Evolutionary conservation across 2,888 invertebrate species (phyloP).

Genomic region (Drosophila heteroneura): DNA sequence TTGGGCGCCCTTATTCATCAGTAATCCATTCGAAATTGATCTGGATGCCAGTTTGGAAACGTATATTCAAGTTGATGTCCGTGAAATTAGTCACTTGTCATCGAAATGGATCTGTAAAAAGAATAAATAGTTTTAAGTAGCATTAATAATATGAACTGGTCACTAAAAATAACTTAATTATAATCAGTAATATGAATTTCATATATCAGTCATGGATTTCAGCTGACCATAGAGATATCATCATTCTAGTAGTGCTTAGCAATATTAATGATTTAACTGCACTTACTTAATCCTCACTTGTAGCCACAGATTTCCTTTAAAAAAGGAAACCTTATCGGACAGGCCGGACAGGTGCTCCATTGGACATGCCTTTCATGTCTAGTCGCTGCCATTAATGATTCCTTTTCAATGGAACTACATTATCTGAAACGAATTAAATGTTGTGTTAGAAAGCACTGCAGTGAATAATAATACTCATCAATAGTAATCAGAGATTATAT

Average conservation of each 20-base stretch:
- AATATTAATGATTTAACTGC: neutral
- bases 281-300: no score
- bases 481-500: no score
- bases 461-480: neutral
- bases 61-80: neutral
- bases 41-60: neutral
- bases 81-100: neutral
- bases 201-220: slow-evolving; percentile 59
- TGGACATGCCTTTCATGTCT: neutral
- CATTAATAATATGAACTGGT: neutral
- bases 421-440: neutral
- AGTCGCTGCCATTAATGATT: neutral
- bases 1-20: neutral
- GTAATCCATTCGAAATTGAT: neutral
- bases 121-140: neutral
- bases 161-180: neutral
- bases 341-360: neutral
- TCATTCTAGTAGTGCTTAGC: slow-evolving; percentile 21
- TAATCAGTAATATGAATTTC: slow-evolving; percentile 35
- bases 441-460: neutral
- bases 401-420: neutral
- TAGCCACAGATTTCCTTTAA: neutral
- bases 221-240: slow-evolving; percentile 57
- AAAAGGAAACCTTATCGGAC: neutral
- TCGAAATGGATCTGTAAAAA: neutral